Evolutionary conservation across 1,140 invertebrate genomes (phyloP).

Genomic region (Wasmannia auropunctata): DNA sequence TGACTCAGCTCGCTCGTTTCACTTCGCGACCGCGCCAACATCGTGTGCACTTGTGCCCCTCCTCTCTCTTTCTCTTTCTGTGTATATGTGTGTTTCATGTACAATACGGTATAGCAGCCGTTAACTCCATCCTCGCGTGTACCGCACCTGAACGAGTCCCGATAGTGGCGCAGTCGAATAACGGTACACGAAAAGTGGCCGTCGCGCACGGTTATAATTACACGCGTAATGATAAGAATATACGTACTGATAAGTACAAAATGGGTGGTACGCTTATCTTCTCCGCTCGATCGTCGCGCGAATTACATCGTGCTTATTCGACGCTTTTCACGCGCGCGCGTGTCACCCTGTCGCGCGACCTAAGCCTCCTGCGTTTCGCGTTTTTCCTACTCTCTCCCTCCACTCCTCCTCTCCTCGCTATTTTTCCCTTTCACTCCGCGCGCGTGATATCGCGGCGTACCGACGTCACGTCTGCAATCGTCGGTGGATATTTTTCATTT

Average conservation of each 20-base stretch:
- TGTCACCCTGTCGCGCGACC: neutral
- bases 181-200: slow-evolving; percentile 41
- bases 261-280: slow-evolving; percentile 38
- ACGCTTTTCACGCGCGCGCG: slow-evolving; percentile 6
- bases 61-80: neutral
- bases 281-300: neutral
- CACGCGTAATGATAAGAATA: slow-evolving; percentile 54
- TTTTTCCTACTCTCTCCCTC: neutral
- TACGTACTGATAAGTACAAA: slow-evolving; percentile 32
- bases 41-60: neutral
- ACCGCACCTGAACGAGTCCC: slow-evolving; percentile 27
- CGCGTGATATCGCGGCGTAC: slow-evolving; percentile 22
- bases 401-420: neutral
- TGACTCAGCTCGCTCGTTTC: slow-evolving; percentile 27
- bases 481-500: slow-evolving; percentile 57
- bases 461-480: slow-evolving; percentile 55
- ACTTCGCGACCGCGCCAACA: slow-evolving; percentile 19
- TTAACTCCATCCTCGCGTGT: slow-evolving; percentile 57
- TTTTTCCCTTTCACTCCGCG: neutral
- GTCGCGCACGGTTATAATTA: slow-evolving; percentile 45
- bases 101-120: slow-evolving; percentile 26
- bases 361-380: neutral
- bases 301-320: slow-evolving; percentile 21
- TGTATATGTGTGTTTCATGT: neutral
- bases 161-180: slow-evolving; percentile 51